A percentile compares a stretch with the other conserved stretches of the same genome.
Evolutionary conservation across 1,140 invertebrate genomes (phyloP).

Genomic region (Ooceraea biroi): DNA sequence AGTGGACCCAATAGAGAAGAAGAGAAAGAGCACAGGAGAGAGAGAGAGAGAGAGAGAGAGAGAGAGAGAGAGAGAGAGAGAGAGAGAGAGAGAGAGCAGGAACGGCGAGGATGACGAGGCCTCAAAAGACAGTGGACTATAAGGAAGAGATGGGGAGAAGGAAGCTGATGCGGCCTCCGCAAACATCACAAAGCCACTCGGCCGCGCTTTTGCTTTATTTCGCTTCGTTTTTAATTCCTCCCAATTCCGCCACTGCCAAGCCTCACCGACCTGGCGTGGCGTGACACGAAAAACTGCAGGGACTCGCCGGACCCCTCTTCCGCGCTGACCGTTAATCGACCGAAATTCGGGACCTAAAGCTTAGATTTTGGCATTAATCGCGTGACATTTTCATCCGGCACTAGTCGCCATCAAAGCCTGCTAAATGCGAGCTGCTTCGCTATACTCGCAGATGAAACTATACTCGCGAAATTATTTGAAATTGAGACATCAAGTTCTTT

Average conservation of each 20-base stretch:
- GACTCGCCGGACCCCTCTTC: not conserved
- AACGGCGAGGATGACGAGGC: not conserved
- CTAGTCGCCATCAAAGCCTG: not conserved
- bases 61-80: constrained; percentile 43
- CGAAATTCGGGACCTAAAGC: constrained; percentile 24
- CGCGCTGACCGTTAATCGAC: constrained; percentile 38
- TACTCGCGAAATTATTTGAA: not conserved
- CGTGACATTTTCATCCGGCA: constrained; percentile 8
- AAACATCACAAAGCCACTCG: constrained; percentile 79
- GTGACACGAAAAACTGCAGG: constrained; percentile 65
- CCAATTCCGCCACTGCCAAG: constrained; percentile 77
- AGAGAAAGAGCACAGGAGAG: constrained; percentile 18
- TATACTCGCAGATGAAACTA: too few species aligned
- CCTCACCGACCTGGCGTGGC: constrained; percentile 48
- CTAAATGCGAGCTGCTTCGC: not conserved
- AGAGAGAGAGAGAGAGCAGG: constrained; percentile 26
- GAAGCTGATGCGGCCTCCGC: constrained; percentile 67
- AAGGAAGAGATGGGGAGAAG: constrained; percentile 39
- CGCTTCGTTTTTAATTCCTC: constrained; percentile 80
- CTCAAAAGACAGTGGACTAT: constrained; percentile 28
- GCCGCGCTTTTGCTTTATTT: constrained; percentile 80
- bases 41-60: constrained; percentile 21
- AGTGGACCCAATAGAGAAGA: constrained; percentile 47
- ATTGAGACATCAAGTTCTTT: not conserved
- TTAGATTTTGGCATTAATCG: constrained; percentile 22